Percentiles rank a stretch among this genome's conserved stretches.
Conservation (phyloP, 1,140 invertebrate genomes). For the Globodera rostochiensis region DNA sequence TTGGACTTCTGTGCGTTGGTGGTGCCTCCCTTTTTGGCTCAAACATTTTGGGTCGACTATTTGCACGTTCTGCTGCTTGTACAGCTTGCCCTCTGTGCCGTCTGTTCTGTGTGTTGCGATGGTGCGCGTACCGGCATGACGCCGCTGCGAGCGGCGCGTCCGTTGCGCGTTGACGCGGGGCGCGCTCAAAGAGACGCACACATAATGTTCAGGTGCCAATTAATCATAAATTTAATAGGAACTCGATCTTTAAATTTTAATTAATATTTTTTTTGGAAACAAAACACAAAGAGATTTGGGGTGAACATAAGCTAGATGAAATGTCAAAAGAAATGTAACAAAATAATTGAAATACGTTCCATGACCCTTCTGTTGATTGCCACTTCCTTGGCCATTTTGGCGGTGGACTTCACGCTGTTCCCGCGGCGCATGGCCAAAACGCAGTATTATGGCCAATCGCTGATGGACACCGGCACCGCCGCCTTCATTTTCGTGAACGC, state of each 20-base stretch:
- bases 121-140: background rate
- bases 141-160: background rate
- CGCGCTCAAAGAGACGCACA: slow-evolving; percentile 10
- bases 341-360: background rate
- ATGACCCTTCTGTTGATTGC: slow-evolving; percentile 71
- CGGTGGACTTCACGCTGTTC: slow-evolving; percentile 87
- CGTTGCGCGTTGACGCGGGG: slow-evolving; percentile 7
- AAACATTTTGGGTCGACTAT: slow-evolving; percentile 43
- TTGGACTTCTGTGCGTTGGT: slow-evolving; percentile 47
- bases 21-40: slow-evolving; percentile 37
- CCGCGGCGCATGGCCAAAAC: slow-evolving; percentile 84
- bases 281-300: no score
- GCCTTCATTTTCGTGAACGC: slow-evolving; percentile 78
- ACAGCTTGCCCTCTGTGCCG: background rate
- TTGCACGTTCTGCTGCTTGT: background rate
- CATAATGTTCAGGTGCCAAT: slow-evolving; percentile 24
- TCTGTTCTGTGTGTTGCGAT: background rate
- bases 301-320: no score
- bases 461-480: slow-evolving; percentile 93
- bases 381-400: slow-evolving; percentile 82
- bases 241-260: no score
- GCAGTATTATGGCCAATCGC: slow-evolving; percentile 79
- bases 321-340: no score
- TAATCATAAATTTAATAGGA: no score
- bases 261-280: no score